Evolutionary conservation across 2,888 invertebrate species (phyloP), one percentile per base, ranked within the genome.

Genomic region (Acanthosepion lycidas): DNA sequence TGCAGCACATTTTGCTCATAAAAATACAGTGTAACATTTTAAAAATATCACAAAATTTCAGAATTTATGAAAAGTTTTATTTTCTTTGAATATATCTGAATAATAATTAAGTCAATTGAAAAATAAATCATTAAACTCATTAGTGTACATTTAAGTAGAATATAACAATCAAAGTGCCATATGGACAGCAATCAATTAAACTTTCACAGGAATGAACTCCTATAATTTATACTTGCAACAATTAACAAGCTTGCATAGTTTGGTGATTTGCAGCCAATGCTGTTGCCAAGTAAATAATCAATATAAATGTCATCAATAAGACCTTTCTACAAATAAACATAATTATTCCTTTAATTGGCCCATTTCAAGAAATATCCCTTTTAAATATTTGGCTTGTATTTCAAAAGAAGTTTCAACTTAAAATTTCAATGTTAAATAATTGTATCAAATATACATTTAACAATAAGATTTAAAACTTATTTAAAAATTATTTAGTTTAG

Each of bases 41-140:
- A 0, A 33, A 78, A n/a, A n/a, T 78, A 78, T 78, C 5, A 78
- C 18, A 12, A 78, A 78, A 33, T n/a, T 15, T n/a, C 12, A 5
- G 78, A 33, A n/a, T n/a, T 78, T 5, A 4, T 78, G 78, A 33
- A 23, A 78, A 33, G n/a, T 78, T 78, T n/a, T 78, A 9, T 78
- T 78, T 12, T n/a, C 33, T n/a, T n/a, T 5, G 8, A n/a, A n/a
- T 33, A n/a, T 78, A n/a, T 78, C 33, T 78, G 78, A 78, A 78
- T 78, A 9, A 78, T 78, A 78, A 78, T 78, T 78, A n/a, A 78
- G n/a, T 33, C 78, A n/a, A 78, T 33, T 78, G n/a, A n/a, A 78
- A 78, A 78, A 78, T 33, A 78, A 78, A 78, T 78, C 78, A 78
- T 78, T 33, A 78, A 78, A 78, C 78, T 78, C 78, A 78, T 78